These are phyloP conservation scores for Temnothorax unifasciatus DNA, from an alignment of 2,888 invertebrate species.

Conservation along the genomic window DNA sequence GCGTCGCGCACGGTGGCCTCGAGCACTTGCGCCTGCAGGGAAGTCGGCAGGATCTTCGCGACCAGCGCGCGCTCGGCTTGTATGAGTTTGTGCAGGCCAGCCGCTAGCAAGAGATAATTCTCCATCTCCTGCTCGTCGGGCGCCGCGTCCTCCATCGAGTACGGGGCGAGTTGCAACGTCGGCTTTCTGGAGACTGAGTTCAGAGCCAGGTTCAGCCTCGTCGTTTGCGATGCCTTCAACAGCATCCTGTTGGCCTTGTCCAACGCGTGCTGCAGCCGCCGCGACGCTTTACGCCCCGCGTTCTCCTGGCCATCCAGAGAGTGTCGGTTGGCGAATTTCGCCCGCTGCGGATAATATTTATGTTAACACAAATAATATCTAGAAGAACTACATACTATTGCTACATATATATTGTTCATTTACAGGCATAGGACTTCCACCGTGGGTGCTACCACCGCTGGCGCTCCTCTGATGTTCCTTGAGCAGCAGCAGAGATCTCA, in stretches of 20 bases:
- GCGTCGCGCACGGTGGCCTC: conserved; percentile 94
- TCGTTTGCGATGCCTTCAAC: conserved; percentile 94
- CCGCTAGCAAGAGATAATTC: conserved; percentile 93
- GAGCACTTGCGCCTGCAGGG: conserved; percentile 94
- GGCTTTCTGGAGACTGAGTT: conserved; percentile 89
- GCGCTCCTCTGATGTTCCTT: conserved; percentile 93
- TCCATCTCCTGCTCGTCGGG: conserved; percentile 93
- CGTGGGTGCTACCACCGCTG: conserved; percentile 92
- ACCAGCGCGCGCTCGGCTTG: conserved; percentile 95
- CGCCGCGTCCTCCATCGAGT: conserved; percentile 82
- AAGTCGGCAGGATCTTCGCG: conserved; percentile 93
- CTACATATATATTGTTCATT: conserved; percentile 75
- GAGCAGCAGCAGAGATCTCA: conserved; percentile 91
- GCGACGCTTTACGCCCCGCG: conserved; percentile 92
- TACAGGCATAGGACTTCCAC: conserved; percentile 89
- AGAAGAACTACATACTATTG: background rate
- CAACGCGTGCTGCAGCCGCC: conserved; percentile 93
- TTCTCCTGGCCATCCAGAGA: conserved; percentile 88
- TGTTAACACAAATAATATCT: conserved; percentile 19
- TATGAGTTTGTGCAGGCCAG: conserved; percentile 94
- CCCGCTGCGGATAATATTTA: conserved; percentile 86
- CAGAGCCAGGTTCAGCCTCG: conserved; percentile 90
- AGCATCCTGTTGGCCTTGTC: conserved; percentile 92
- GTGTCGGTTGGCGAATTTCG: conserved; percentile 90
- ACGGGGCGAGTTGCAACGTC: conserved; percentile 78